Conservation (phyloP, 2,113 vertebrate species). For the Antennarius striatus region DNA sequence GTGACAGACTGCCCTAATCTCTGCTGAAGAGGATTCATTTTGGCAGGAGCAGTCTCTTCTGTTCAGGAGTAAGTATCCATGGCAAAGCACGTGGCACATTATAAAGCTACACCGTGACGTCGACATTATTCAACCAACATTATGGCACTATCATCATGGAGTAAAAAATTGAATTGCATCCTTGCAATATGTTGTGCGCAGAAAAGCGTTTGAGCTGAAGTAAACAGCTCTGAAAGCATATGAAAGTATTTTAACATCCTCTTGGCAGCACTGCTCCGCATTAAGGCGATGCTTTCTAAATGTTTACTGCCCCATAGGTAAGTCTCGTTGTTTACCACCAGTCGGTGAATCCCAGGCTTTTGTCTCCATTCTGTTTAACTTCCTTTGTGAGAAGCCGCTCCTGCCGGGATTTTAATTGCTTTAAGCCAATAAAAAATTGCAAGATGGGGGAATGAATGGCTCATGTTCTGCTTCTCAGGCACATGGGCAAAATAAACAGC, state of each 20-base stretch:
- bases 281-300: slow-evolving; percentile 7
- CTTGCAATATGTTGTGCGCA: too few species aligned
- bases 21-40: background rate
- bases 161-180: too few species aligned
- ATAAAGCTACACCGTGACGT: too few species aligned
- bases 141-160: too few species aligned
- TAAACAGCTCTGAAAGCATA: slow-evolving; percentile 24
- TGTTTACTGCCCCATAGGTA: slow-evolving; percentile 15
- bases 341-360: slow-evolving; percentile 30
- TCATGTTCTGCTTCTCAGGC: slow-evolving; percentile 47
- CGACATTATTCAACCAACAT: too few species aligned
- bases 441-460: slow-evolving; percentile 32
- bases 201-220: background rate
- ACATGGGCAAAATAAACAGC: slow-evolving; percentile 31
- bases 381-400: slow-evolving; percentile 18
- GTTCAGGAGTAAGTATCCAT: slow-evolving; percentile 24
- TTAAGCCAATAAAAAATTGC: slow-evolving; percentile 62
- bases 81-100: background rate
- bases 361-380: slow-evolving; percentile 37
- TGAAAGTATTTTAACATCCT: slow-evolving; percentile 4
- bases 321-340: slow-evolving; percentile 40
- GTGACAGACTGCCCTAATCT: slow-evolving; percentile 16
- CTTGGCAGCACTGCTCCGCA: background rate
- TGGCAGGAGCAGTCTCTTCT: slow-evolving; percentile 15
- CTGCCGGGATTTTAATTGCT: slow-evolving; percentile 60